Evolutionary conservation across 1,140 invertebrate genomes (phyloP), one percentile per base, ranked within the genome.

Genomic region (Procambarus clarkii): DNA sequence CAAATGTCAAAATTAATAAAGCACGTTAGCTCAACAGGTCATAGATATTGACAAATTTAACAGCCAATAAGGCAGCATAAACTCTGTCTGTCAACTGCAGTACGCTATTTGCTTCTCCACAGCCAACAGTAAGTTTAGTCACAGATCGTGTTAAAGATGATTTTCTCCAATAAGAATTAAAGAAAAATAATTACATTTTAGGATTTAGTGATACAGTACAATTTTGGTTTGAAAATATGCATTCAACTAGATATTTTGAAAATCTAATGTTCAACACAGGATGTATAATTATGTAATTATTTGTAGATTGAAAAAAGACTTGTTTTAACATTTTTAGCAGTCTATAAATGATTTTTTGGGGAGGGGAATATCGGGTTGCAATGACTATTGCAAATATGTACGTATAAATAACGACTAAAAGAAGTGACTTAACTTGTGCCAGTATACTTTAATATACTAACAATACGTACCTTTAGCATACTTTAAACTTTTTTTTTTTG

Each of bases 401-500:
- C 21, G n/a, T 74, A 74, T 74, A 9, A 74, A 74, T 34, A 74
- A 74, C 69, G 21, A 34, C 24, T 21, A 69, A 69, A 69, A n/a
- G 4, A 69, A 69, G 5, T n/a, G 21, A 18, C 21, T 69, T 69
- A 24, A 7, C 8, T 4, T 74, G 69, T 74, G 69, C 69, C 24
- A 74, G 69, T 74, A 74, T 34, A 74, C 69, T 74, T 74, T 74
- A 74, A 74, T 74, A 11, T 64, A 64, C 60, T 18, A 64, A 64
- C 24, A 74, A n/a, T 34, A 34, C 34, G 48, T 81, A 13, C 48
- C 54, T 58, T 81, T 24, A 81, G n/a, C 58, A 18, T 54, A 81
- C 79, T 81, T 81, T n/a, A 81, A 81, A 81, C 60, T 64, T 64
- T 13, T 54, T 81, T 34, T 54, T 34, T 79, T 54, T 81, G n/a